Evolutionary conservation across 1,140 invertebrate species (phyloP).

Genomic region (Chrysoperla carnea): DNA sequence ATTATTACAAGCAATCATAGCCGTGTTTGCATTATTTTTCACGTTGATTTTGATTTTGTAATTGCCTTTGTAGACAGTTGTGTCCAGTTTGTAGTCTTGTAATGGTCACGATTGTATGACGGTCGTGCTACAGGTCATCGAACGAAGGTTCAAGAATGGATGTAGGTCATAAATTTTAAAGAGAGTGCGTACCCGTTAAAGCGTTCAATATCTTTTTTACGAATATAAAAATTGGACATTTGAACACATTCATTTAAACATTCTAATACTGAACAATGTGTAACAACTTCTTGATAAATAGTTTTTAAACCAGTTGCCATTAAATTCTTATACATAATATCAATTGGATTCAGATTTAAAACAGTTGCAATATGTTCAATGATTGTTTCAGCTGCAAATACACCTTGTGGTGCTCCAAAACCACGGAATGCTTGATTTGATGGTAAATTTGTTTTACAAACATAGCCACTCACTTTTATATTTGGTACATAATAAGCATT

Average conservation of each 20-base stretch:
- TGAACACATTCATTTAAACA: conserved; percentile 55
- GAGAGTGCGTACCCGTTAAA: conserved; percentile 37
- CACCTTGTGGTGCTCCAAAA: conserved; percentile 59
- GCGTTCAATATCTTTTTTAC: conserved; percentile 28
- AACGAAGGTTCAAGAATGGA: too few species aligned
- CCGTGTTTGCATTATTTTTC: neutral
- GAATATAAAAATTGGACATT: conserved; percentile 33
- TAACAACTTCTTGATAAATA: conserved; percentile 45
- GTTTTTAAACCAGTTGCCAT: conserved; percentile 53
- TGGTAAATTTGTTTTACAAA: conserved; percentile 51
- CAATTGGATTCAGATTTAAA: conserved; percentile 27
- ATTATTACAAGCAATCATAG: neutral
- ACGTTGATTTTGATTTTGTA: neutral
- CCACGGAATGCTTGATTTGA: conserved; percentile 64
- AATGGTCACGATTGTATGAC: too few species aligned
- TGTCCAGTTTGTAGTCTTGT: too few species aligned
- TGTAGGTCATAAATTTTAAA: neutral
- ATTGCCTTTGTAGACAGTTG: too few species aligned
- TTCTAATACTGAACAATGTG: conserved; percentile 41
- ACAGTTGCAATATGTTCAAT: conserved; percentile 41
- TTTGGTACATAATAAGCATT: conserved; percentile 45
- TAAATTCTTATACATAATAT: conserved; percentile 36
- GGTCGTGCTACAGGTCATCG: too few species aligned
- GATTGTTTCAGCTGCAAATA: conserved; percentile 48
- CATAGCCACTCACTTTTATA: conserved; percentile 29